Evolutionary conservation across 2,113 vertebrate genomes (phyloP).

Genomic region (Syngnathus typhle): DNA sequence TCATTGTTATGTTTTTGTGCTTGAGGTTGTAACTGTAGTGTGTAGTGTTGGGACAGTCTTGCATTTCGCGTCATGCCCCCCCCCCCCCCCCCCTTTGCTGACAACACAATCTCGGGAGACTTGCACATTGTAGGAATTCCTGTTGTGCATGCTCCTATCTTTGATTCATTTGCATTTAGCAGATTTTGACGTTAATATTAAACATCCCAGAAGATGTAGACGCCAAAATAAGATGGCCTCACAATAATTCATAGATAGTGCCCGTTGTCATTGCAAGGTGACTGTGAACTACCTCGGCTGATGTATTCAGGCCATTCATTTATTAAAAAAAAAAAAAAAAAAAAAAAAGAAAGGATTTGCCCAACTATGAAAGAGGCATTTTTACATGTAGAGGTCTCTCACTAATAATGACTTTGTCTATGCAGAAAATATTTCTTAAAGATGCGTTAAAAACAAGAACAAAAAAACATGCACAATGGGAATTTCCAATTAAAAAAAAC

Average conservation of each 20-base stretch:
- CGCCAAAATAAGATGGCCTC: not conserved
- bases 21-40: constrained; percentile 86
- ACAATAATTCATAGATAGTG: not conserved
- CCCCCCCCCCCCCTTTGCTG: constrained; percentile 52
- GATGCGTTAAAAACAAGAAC: no score
- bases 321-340: no score
- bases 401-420: not conserved
- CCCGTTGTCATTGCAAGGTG: not conserved
- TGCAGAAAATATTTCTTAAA: no score
- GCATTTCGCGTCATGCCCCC: constrained; percentile 70
- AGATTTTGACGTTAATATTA: constrained; percentile 9
- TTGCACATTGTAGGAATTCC: constrained; percentile 36
- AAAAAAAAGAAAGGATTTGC: no score
- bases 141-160: constrained; percentile 44
- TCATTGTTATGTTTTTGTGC: constrained; percentile 79
- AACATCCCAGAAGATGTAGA: not conserved
- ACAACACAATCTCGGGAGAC: constrained; percentile 46
- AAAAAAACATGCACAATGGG: constrained; percentile 36
- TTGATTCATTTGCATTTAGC: constrained; percentile 23
- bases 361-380: not conserved
- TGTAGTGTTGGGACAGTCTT: constrained; percentile 86
- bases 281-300: no score
- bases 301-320: not conserved
- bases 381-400: not conserved
- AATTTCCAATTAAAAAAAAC: constrained; percentile 18